Percentiles rank a stretch among this genome's conserved stretches.
These are phyloP conservation scores for Eretmocerus hayati DNA, from an alignment of 2,888 invertebrate genomes.

Conservation along the genomic window DNA sequence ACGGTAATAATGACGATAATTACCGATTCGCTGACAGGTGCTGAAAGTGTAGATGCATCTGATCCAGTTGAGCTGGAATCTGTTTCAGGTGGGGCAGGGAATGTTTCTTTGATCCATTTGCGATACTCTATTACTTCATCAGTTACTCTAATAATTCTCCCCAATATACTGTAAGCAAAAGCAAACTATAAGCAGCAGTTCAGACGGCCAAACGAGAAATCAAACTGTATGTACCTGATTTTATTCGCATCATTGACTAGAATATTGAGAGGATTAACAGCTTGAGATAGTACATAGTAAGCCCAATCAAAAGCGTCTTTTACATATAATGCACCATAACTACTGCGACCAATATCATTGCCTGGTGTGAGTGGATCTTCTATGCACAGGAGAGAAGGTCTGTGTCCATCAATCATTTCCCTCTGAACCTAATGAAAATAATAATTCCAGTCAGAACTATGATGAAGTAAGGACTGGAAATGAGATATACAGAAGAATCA, in stretches of 20 bases:
- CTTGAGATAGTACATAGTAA: constrained; percentile 74
- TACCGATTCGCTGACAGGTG: constrained; percentile 45
- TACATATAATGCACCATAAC: constrained; percentile 84
- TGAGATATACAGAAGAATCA: constrained; percentile 2
- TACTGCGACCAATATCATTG: constrained; percentile 96
- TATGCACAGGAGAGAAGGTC: constrained; percentile 90
- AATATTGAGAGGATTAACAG: constrained; percentile 54
- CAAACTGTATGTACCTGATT: constrained; percentile 38
- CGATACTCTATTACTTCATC: constrained; percentile 82
- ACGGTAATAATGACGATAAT: constrained; percentile 1
- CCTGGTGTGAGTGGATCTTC: constrained; percentile 95
- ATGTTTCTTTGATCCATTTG: constrained; percentile 57
- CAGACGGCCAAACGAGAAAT: constrained; percentile 10
- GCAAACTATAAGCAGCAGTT: too few species aligned
- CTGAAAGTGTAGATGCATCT: constrained; percentile 44
- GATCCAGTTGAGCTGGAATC: constrained; percentile 45
- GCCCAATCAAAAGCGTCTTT: constrained; percentile 96
- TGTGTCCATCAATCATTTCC: constrained; percentile 90
- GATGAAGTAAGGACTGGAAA: not conserved
- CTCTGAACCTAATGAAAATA: constrained; percentile 58
- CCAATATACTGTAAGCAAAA: constrained; percentile 70
- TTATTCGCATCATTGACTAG: constrained; percentile 51
- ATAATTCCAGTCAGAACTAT: not conserved
- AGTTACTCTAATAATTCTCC: constrained; percentile 85
- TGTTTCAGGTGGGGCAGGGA: constrained; percentile 39